A percentile compares a stretch with the other conserved stretches of the same genome.
Conservation (phyloP, 1,140 invertebrate genomes). For the Drosophila orena region DNA sequence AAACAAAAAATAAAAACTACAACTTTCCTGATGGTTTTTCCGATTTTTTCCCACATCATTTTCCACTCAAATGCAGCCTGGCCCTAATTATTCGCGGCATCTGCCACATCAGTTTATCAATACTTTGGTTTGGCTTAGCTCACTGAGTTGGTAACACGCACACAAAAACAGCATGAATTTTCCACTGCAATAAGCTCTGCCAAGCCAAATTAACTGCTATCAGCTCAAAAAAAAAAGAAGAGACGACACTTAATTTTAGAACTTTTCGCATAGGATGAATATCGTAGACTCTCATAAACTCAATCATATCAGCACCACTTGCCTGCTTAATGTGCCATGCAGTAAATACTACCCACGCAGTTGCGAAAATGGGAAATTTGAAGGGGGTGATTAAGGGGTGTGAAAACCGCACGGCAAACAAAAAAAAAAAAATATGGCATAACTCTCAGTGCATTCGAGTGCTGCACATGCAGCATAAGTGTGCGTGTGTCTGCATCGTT, state of each 20-base stretch:
- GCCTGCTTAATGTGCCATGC: slow-evolving; percentile 77
- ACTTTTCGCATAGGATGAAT: slow-evolving; percentile 38
- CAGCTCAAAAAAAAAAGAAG: slow-evolving; percentile 24
- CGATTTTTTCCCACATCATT: slow-evolving; percentile 36
- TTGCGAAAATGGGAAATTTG: slow-evolving; percentile 8
- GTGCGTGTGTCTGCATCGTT: slow-evolving; percentile 7
- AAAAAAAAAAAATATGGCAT: slow-evolving; percentile 57
- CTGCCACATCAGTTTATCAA: slow-evolving; percentile 53
- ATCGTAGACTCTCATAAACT: slow-evolving; percentile 70
- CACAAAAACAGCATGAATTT: slow-evolving; percentile 59
- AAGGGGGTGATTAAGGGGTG: slow-evolving; percentile 16
- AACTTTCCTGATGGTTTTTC: slow-evolving; percentile 10
- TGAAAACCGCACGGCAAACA: slow-evolving; percentile 66
- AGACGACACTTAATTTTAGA: slow-evolving; percentile 64
- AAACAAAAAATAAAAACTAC: not conserved
- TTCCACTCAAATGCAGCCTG: slow-evolving; percentile 35
- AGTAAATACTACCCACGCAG: slow-evolving; percentile 68
- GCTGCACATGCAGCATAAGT: not conserved
- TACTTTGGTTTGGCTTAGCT: slow-evolving; percentile 65
- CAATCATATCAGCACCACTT: slow-evolving; percentile 78
- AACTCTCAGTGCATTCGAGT: slow-evolving; percentile 3
- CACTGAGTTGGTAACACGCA: slow-evolving; percentile 62
- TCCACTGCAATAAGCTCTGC: slow-evolving; percentile 57
- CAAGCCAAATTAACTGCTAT: slow-evolving; percentile 25
- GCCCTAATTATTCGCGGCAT: slow-evolving; percentile 34